These are phyloP conservation scores for Trissolcus japonicus DNA, from an alignment of 2,888 invertebrate species.

Conservation along the genomic window DNA sequence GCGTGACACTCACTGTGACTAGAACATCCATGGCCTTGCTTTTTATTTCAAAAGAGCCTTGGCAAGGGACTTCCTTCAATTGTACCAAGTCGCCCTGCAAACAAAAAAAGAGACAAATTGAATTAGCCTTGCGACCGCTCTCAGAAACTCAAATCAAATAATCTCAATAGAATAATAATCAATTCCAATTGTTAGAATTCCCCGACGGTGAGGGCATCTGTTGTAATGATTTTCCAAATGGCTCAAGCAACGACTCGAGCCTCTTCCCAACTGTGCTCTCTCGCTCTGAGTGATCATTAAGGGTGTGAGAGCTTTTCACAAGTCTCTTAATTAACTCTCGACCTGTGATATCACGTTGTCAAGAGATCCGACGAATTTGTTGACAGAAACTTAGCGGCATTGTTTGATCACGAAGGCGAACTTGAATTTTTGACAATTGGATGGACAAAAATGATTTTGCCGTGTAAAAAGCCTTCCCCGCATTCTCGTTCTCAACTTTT, in stretches of 20 bases:
- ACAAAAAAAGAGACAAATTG: constrained; percentile 17
- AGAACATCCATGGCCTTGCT: constrained; percentile 88
- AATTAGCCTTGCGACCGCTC: constrained; percentile 4
- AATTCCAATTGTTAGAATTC: background rate
- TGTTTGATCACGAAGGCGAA: background rate
- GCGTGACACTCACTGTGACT: constrained; percentile 78
- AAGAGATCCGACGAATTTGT: background rate
- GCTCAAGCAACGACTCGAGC: constrained; percentile 14
- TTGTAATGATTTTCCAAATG: constrained; percentile 6
- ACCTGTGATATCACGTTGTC: constrained; percentile 14
- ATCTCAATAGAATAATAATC: constrained; percentile 13
- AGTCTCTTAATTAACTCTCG: constrained; percentile 40
- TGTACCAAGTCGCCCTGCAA: constrained; percentile 92
- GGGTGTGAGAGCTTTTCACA: constrained; percentile 27
- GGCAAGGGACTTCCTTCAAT: constrained; percentile 85
- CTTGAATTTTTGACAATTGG: too few species aligned
- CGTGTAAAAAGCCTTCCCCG: too few species aligned
- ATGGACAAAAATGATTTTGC: too few species aligned
- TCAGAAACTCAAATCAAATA: constrained; percentile 4
- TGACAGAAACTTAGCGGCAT: background rate
- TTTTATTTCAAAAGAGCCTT: constrained; percentile 84
- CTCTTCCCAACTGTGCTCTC: constrained; percentile 9
- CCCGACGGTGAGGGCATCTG: background rate
- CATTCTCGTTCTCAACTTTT: too few species aligned
- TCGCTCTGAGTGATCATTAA: constrained; percentile 36